Percentiles rank a stretch among this genome's conserved stretches.
Evolutionary conservation across 2,113 vertebrate species (phyloP).

Genomic region (Entelurus aequoreus): DNA sequence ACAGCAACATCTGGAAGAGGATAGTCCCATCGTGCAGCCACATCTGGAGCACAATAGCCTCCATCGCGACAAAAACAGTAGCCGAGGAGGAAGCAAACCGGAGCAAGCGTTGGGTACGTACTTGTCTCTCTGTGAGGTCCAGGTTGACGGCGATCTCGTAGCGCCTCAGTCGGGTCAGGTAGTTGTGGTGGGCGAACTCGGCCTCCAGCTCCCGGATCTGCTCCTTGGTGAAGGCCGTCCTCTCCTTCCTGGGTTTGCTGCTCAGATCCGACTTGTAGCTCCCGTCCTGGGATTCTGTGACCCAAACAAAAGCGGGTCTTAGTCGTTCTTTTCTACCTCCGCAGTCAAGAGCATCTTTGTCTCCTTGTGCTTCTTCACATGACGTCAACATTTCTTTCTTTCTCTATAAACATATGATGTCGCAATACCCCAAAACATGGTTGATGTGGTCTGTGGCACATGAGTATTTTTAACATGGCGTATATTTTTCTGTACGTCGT

Average conservation of each 20-base stretch:
- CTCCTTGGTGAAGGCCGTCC: constrained; percentile 98
- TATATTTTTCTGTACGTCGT: neutral
- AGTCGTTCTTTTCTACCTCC: constrained; percentile 16
- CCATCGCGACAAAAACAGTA: constrained; percentile 46
- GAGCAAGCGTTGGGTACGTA: constrained; percentile 51
- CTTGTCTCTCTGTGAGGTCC: constrained; percentile 98
- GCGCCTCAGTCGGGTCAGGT: constrained; percentile 92
- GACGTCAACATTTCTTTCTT: neutral
- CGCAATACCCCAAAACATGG: neutral
- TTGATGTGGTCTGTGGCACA: neutral
- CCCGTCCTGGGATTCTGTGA: constrained; percentile 93
- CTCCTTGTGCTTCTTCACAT: neutral
- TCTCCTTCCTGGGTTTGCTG: constrained; percentile 97
- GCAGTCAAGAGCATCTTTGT: too few species aligned
- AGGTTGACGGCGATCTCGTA: constrained; percentile 98
- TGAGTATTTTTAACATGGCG: too few species aligned
- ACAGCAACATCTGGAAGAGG: constrained; percentile 67
- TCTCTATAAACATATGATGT: constrained; percentile 1
- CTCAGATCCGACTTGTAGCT: constrained; percentile 94
- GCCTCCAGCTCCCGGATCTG: constrained; percentile 97
- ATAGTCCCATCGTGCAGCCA: constrained; percentile 53
- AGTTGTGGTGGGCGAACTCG: constrained; percentile 98
- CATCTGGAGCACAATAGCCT: constrained; percentile 60
- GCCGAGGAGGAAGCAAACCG: constrained; percentile 21
- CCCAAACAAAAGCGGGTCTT: constrained; percentile 48